Evolutionary conservation across 2,113 vertebrate species (phyloP), one percentile per base, ranked within the genome.

Genomic region (Neolamprologus fasciatus): DNA sequence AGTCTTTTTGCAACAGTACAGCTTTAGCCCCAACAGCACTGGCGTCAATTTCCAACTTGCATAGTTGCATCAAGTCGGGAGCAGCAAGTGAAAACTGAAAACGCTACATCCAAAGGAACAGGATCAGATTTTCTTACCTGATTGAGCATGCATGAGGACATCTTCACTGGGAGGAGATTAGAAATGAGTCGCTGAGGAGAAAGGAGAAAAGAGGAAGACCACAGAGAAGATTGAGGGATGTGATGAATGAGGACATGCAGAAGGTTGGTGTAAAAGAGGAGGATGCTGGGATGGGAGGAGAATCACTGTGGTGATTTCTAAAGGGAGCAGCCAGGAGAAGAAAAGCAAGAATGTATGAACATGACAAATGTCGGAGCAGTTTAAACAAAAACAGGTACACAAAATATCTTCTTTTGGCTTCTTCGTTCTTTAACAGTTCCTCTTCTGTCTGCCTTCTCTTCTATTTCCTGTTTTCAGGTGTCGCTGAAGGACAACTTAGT

Each of bases 21-120:
- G 23, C 23, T 23, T 23, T 23, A 23, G 23, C 3, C 23, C 23
- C 23, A 23, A 23, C 23, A 23, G 23, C 23, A 23, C 23, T 23
- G 23, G 23, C 23, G 23, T 3, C 23, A 23, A 23, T 23, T 23
- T 23, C 23, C 23, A 23, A 23, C 23, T 23, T 23, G 23, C 23
- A 23, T 23, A 3, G 23, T 23, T 23, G 23, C 23, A 23, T 45
- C 42, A 47, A 47, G 42, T 47, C 7, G 45, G 7, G 45, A 47
- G 45, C 45, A 47, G 45, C 45, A 47, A 63, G 58, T 33, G 9
- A 63, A 63, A 63, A 33, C 58, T 63, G 58, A 63, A 63, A 63
- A 6, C 1, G 9, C 58, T 61, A 11, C 16, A 19, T 0, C 16
- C 58, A 11, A 33, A 63, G 28, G 58, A 19, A 63, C 16, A 63